Conservation (phyloP, 1,140 invertebrate species). For the Scaptomyza pallida region DNA sequence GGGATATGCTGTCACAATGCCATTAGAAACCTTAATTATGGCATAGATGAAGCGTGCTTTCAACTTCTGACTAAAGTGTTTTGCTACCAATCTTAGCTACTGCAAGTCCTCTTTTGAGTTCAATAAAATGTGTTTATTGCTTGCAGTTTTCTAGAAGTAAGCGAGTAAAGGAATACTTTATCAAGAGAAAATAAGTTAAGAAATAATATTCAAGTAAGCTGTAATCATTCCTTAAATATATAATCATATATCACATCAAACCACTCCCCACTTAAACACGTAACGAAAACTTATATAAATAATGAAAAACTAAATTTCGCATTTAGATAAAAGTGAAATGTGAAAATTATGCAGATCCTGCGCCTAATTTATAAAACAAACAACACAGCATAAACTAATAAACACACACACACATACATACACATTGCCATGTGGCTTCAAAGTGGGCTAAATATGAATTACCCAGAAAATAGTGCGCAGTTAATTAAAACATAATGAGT, state of each 20-base stretch:
- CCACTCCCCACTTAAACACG: constrained; percentile 21
- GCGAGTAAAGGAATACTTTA: too few species aligned
- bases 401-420: constrained; percentile 15
- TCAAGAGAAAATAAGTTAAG: too few species aligned
- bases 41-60: constrained; percentile 38
- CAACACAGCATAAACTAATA: constrained; percentile 34
- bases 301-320: constrained; percentile 81
- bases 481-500: constrained; percentile 81
- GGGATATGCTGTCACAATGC: constrained; percentile 42
- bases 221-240: too few species aligned
- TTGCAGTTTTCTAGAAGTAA: too few species aligned
- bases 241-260: constrained; percentile 26
- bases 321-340: constrained; percentile 80
- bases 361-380: constrained; percentile 75
- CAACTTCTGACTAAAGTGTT: constrained; percentile 24
- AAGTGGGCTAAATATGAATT: constrained; percentile 75
- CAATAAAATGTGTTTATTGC: background rate
- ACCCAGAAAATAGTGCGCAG: constrained; percentile 75
- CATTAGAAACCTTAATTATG: constrained; percentile 72
- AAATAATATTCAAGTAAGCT: too few species aligned
- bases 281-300: constrained; percentile 60
- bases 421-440: constrained; percentile 36
- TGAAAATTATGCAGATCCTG: constrained; percentile 72
- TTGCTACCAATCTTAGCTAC: background rate
- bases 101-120: background rate